Conservation (phyloP, 2,113 vertebrate genomes). For the Micromys minutus region DNA sequence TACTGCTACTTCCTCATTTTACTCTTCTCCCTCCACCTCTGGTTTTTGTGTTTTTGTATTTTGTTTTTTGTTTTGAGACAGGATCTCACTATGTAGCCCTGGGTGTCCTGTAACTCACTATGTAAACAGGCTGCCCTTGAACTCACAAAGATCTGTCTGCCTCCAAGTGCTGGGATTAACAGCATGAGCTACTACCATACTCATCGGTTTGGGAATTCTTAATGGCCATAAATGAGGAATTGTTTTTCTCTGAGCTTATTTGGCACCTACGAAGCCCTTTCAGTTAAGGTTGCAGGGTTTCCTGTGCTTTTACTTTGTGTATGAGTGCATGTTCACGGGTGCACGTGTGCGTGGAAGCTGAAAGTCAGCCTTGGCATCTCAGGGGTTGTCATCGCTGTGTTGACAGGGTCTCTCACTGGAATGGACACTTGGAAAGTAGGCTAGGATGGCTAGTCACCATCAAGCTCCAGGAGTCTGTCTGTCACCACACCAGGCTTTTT, state of each 20-base stretch:
- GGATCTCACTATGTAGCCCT: not conserved
- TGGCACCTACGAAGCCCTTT: constrained; percentile 13
- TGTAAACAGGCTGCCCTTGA: not conserved
- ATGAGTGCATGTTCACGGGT: not conserved
- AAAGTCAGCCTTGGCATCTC: not conserved
- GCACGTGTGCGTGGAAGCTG: not conserved
- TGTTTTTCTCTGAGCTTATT: not conserved
- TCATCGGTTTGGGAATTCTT: constrained; percentile 12
- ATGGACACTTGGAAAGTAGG: not conserved
- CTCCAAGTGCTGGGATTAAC: not conserved
- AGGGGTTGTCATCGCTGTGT: not conserved
- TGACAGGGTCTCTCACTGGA: not conserved
- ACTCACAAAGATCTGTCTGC: not conserved
- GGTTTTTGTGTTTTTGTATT: too few species aligned
- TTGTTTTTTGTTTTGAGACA: too few species aligned
- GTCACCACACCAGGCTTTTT: not conserved
- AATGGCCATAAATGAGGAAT: not conserved
- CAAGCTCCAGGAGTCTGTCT: not conserved
- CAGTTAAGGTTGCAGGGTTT: not conserved
- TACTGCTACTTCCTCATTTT: not conserved
- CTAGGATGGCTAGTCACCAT: not conserved
- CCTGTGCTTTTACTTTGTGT: not conserved
- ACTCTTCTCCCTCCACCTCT: too few species aligned
- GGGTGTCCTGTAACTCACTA: not conserved
- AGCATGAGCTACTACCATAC: not conserved